phyloP scores from a whole-genome alignment of 2,888 invertebrate genomes.

The Drosophila paramelanica region DNA sequence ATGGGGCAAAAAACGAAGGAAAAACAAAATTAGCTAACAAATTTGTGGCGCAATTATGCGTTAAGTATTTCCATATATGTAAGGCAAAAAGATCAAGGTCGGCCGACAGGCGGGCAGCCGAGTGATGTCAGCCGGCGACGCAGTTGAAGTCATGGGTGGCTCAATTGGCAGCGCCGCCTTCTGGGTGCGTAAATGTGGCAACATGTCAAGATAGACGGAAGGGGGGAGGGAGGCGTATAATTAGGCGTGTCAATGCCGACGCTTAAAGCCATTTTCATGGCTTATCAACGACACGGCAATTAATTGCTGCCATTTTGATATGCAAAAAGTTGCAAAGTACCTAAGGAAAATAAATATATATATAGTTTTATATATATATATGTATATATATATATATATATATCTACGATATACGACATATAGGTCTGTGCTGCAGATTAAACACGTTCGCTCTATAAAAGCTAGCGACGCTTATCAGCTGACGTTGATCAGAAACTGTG shows the following conservation, averaged over 20 bases:
- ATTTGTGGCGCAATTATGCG: constrained; percentile 76
- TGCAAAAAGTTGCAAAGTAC: constrained; percentile 67
- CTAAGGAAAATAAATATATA: constrained; percentile 21
- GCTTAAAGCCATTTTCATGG: constrained; percentile 71
- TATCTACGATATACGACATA: constrained; percentile 23
- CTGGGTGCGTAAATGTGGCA: constrained; percentile 70
- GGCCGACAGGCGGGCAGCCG: constrained; percentile 16
- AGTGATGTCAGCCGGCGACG: constrained; percentile 66
- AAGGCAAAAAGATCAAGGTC: constrained; percentile 71
- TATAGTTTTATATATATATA: background rate
- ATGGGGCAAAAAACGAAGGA: constrained; percentile 14
- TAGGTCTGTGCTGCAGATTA: constrained; percentile 41
- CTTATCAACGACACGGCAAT: constrained; percentile 75
- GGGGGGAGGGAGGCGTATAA: constrained; percentile 46
- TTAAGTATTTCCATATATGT: constrained; percentile 50
- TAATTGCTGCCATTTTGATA: constrained; percentile 80
- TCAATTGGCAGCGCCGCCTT: constrained; percentile 45
- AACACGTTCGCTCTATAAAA: constrained; percentile 51
- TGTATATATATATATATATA: constrained; percentile 3
- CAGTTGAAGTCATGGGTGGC: constrained; percentile 67
- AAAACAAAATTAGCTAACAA: constrained; percentile 69
- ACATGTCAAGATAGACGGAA: constrained; percentile 23
- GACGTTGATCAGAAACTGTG: constrained; percentile 72
- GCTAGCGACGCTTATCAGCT: constrained; percentile 65
- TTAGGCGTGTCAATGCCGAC: constrained; percentile 81